Base-by-base conservation (phyloP, 1,140 invertebrate genomes). In the Heliothis virescens region DNA sequence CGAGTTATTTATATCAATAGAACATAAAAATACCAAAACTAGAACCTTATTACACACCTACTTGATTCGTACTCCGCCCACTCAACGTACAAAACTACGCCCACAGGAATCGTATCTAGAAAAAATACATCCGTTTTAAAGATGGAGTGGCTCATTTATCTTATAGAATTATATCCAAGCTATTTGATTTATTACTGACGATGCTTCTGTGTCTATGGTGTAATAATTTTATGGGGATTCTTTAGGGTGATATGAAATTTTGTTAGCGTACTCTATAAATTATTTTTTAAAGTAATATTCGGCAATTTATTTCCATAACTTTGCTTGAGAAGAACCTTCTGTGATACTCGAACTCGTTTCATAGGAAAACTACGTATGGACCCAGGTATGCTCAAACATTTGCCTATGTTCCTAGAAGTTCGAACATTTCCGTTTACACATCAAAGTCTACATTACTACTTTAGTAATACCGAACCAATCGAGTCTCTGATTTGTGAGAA, bases 111-210 rank as follows among this genome's bases (percentile, higher is more conserved):
- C 21, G 21, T 60, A 4, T 60, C 57, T 60, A 60, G 57, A 60
- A 60, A 60, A 60, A 60, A 60, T 60, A 60, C 11, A 26, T 60
- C n/a, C 55, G 55, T 57, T 57, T 57, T 21, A 57, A 57, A 57
- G 55, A 57, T 57, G 55, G 16, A 18, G 16, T 55, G 16, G 3
- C 57, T 21, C 57, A 21, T 5, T 21, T 29, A 21, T 59, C 18
- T 59, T 29, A 26, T 57, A 57, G 57, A 60, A 60, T 60, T 60
- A 60, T 60, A 13, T 60, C 57, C 12, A 60, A 60, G 11, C 21
- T 29, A 60, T 60, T 60, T 60, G 21, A 60, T 60, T 60, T 60
- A 60, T 60, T 26, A 10, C 13, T 26, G 18, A 10, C 21, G 11
- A 26, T 59, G 57, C 18, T 26, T 26, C 21, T 21, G 18, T 59